phyloP scores from a whole-genome alignment of 2,113 vertebrate species.

The Ammodytes marinus region DNA sequence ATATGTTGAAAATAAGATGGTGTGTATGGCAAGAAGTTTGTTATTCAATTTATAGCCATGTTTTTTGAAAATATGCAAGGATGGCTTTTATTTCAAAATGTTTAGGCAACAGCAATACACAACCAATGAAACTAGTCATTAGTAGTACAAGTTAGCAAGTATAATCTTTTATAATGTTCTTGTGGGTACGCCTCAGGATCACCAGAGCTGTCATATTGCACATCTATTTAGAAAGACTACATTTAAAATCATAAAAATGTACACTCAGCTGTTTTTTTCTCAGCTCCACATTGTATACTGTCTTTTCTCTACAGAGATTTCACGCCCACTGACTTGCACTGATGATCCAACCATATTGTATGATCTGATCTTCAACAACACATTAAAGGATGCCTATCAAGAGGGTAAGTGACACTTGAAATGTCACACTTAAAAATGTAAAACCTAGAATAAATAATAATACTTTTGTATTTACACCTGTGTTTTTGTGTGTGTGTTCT shows the following conservation, averaged over 20 bases:
- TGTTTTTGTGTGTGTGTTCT: constrained; percentile 39
- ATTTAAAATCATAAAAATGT: background rate
- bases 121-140: background rate
- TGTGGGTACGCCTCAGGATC: background rate
- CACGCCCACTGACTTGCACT: constrained; percentile 72
- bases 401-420: constrained; percentile 80
- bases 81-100: background rate
- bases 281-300: background rate
- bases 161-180: background rate
- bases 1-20: background rate
- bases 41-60: background rate
- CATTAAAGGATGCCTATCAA: constrained; percentile 82
- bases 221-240: background rate
- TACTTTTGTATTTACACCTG: constrained; percentile 2
- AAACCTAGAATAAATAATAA: background rate
- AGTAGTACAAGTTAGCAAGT: background rate
- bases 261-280: background rate
- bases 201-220: background rate
- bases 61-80: background rate
- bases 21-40: background rate
- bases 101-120: background rate
- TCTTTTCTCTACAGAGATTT: constrained; percentile 54
- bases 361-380: constrained; percentile 84
- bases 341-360: constrained; percentile 87
- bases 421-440: background rate